phyloP scores from a whole-genome alignment of 2,888 invertebrate species.

The Xestia sexstrigata region DNA sequence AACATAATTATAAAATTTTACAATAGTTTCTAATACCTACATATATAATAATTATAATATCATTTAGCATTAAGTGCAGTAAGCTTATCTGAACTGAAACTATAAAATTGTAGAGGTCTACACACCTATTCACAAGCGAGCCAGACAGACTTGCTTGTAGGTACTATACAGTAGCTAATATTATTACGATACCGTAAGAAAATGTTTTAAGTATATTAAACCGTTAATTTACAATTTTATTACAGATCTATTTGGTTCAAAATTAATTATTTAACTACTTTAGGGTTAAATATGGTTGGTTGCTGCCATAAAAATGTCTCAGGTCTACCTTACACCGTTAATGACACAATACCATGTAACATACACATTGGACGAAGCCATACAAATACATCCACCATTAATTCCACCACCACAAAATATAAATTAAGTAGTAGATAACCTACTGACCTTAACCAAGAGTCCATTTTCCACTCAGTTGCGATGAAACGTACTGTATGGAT shows the following conservation, averaged over 20 bases:
- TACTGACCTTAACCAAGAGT: slow-evolving; percentile 80
- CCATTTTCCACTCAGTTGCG: slow-evolving; percentile 77
- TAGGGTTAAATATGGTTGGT: slow-evolving; percentile 9
- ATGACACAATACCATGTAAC: slow-evolving; percentile 25
- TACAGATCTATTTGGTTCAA: slow-evolving; percentile 4
- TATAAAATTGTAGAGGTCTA: neutral
- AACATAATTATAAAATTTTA: neutral
- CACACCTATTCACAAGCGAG: neutral
- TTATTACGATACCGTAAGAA: neutral
- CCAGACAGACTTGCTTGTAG: neutral
- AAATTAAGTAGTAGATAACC: slow-evolving; percentile 59
- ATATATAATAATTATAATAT: neutral
- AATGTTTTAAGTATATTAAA: no score
- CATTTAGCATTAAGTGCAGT: neutral
- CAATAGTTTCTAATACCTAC: neutral
- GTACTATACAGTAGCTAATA: neutral
- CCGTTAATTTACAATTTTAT: slow-evolving; percentile 7
- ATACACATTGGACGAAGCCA: slow-evolving; percentile 28
- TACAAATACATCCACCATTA: slow-evolving; percentile 52
- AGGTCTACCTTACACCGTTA: slow-evolving; percentile 20
- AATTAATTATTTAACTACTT: neutral
- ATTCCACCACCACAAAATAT: slow-evolving; percentile 73
- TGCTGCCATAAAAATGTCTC: neutral
- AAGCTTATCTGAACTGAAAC: neutral
- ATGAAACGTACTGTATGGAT: slow-evolving; percentile 78